Evolutionary conservation across 2,888 invertebrate genomes (phyloP), one percentile per base, ranked within the genome.

Genomic region (Rhagium mordax): DNA sequence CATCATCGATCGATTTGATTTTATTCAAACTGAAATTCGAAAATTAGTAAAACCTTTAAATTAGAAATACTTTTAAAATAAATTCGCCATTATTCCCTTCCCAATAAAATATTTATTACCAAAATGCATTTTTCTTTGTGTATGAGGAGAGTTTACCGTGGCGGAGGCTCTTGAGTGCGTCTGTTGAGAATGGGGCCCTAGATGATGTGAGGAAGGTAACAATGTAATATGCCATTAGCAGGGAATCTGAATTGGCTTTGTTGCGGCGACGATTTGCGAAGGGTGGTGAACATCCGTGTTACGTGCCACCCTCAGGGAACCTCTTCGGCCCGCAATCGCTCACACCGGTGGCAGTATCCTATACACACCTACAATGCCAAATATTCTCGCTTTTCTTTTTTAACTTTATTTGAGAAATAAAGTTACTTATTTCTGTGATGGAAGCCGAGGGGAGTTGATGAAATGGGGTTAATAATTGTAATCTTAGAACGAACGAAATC

Each of bases 181-280:
- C 82, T 81, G 79, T 79, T 78, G 81, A 82, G 83, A 85, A 84
- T 83, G 80, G 82, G 81, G 59, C 33, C 62, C 64, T 66, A 13
- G 70, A 64, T 70, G 79, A 78, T 74, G 81, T 78, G 79, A 83
- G 84, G 84, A 86, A 87, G 88, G 88, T 88, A 88, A 88, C 88
- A 88, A 88, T 88, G 87, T 88, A 87, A 88, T 87, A 85, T 87
- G 88, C 88, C 88, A 88, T 88, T 88, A 88, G 87, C 86, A 87
- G 86, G 84, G 87, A 88, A 87, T 88, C 86, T 87, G 87, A 88
- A 88, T 88, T 87, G 87, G 87, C 87, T 87, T 88, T 88, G 88
- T 88, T 87, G 87, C 82, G 84, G 85, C 77, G 81, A 82, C 82
- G 83, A 84, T 82, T 82, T 80, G 82, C 78, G 78, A 80, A 71